Percentiles rank a stretch among this genome's conserved stretches.
phyloP scores from a whole-genome alignment of 2,113 vertebrate genomes.

The Spilogale gracilis region DNA sequence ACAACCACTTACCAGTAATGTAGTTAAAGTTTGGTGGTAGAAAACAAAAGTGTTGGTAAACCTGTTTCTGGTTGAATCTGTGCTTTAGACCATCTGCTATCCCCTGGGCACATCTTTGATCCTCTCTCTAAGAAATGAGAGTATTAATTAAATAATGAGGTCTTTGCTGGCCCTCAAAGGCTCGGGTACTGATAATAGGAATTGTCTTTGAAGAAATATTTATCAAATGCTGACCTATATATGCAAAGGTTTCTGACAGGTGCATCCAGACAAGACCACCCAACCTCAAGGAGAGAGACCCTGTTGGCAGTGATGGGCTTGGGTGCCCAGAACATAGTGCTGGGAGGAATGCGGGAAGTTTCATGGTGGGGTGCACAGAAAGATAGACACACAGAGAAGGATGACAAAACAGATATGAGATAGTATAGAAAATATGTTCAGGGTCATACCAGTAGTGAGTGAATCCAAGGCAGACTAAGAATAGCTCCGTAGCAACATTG shows the following conservation, averaged over 20 bases:
- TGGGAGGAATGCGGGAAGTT: neutral
- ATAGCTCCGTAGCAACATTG: neutral
- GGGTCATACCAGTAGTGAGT: neutral
- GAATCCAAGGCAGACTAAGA: neutral
- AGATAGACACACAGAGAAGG: neutral
- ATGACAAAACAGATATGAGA: neutral
- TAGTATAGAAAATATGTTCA: neutral
- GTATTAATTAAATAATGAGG: neutral
- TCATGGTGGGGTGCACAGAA: neutral
- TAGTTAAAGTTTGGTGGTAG: neutral
- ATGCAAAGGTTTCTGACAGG: neutral
- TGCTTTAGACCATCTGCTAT: neutral
- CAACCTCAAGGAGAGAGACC: no score
- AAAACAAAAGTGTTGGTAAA: neutral
- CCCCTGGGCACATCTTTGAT: neutral
- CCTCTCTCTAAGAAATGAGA: neutral
- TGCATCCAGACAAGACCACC: neutral
- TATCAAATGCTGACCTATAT: neutral
- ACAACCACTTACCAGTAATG: constrained; percentile 4
- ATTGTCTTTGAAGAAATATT: neutral
- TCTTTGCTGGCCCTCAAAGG: neutral
- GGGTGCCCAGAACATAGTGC: neutral
- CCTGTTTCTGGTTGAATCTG: neutral
- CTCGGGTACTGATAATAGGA: neutral
- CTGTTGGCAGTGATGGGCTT: neutral